Evolutionary conservation across 2,888 invertebrate species (phyloP).

Genomic region (Rhaphigaster nebulosa): DNA sequence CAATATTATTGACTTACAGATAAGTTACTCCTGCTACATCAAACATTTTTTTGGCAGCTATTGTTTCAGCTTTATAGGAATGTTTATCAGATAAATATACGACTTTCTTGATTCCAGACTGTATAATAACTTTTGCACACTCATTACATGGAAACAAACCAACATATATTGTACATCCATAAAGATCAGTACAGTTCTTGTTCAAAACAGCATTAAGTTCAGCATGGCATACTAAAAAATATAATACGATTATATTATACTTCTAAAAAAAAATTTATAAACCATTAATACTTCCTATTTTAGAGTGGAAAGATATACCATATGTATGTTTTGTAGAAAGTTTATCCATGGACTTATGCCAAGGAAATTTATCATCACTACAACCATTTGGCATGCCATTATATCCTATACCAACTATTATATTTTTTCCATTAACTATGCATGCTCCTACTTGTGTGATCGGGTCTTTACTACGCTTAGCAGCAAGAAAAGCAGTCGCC

Average conservation of each 20-base stretch:
- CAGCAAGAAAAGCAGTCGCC: slow-evolving; percentile 90
- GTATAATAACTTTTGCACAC: slow-evolving; percentile 97
- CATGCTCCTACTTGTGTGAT: slow-evolving; percentile 94
- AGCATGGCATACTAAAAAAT: slow-evolving; percentile 90
- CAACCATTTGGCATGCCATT: slow-evolving; percentile 97
- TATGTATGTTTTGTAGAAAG: slow-evolving; percentile 87
- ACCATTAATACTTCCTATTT: neutral
- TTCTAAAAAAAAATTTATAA: slow-evolving; percentile 20
- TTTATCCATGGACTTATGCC: slow-evolving; percentile 79
- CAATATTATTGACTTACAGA: slow-evolving; percentile 32
- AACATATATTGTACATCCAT: slow-evolving; percentile 87
- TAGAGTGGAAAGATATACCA: slow-evolving; percentile 73
- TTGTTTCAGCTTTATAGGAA: slow-evolving; percentile 75
- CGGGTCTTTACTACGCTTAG: slow-evolving; percentile 96
- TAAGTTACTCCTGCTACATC: slow-evolving; percentile 73
- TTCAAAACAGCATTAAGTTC: slow-evolving; percentile 98
- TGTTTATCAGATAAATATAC: slow-evolving; percentile 89
- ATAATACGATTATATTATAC: neutral
- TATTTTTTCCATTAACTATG: slow-evolving; percentile 87
- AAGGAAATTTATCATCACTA: slow-evolving; percentile 89
- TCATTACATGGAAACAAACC: slow-evolving; percentile 97
- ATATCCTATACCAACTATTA: slow-evolving; percentile 94
- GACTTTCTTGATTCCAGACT: slow-evolving; percentile 87
- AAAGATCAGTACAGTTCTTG: slow-evolving; percentile 83
- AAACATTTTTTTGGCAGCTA: slow-evolving; percentile 87